Evolutionary conservation across 2,888 invertebrate species (phyloP).

Genomic region (Platycheirus rosarum): DNA sequence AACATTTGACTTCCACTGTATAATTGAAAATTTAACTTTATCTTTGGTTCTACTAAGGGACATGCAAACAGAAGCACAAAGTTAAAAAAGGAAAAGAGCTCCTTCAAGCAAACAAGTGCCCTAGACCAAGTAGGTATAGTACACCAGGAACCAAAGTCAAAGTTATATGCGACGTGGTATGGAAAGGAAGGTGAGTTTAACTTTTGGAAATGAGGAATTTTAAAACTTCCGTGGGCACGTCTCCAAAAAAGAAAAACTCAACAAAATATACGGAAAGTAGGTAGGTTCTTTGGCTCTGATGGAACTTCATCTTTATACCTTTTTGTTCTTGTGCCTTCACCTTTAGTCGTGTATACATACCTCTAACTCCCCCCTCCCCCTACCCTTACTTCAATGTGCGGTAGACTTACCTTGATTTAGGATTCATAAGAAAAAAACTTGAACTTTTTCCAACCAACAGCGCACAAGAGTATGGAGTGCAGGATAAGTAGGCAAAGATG

Average conservation of each 20-base stretch:
- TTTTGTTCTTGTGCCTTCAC: conserved; percentile 27
- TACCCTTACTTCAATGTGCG: conserved; percentile 7
- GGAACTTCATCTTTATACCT: conserved; percentile 38
- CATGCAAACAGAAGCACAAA: conserved; percentile 48
- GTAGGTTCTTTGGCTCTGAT: conserved; percentile 15
- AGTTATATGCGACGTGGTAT: not conserved
- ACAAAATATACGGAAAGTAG: conserved; percentile 8
- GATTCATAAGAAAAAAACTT: conserved; percentile 67
- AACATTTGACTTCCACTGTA: conserved; percentile 45
- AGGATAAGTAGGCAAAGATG: not conserved
- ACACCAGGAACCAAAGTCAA: conserved; percentile 29
- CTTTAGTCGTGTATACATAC: not conserved
- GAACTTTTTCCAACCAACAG: conserved; percentile 20
- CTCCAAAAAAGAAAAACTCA: conserved; percentile 9
- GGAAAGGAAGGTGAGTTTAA: conserved; percentile 25
- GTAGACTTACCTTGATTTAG: conserved; percentile 63
- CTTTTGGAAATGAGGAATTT: conserved; percentile 37
- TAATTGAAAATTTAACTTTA: conserved; percentile 60
- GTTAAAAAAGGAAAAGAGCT: conserved; percentile 43
- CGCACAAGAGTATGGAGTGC: not conserved
- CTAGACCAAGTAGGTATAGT: conserved; percentile 10
- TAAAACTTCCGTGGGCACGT: conserved; percentile 48
- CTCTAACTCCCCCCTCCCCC: no score
- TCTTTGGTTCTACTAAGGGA: conserved; percentile 17
- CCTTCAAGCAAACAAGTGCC: conserved; percentile 35